These are phyloP conservation scores for Aplidium turbinatum DNA, from an alignment of 23 tunicate genomes.

Conservation along the genomic window DNA sequence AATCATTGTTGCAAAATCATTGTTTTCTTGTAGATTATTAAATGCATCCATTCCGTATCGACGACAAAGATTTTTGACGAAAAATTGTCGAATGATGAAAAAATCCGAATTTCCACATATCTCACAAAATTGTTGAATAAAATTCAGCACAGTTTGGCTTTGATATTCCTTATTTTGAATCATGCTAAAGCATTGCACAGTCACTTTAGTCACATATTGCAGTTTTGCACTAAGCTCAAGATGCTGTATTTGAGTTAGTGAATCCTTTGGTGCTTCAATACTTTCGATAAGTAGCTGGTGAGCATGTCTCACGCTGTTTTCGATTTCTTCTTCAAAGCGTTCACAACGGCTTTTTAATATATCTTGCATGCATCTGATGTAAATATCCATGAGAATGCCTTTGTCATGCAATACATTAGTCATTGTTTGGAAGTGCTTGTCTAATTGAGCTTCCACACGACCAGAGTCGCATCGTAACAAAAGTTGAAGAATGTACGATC, in stretches of 20 bases:
- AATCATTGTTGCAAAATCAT: neutral
- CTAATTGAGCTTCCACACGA: slow-evolving; percentile 5
- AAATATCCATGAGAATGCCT: slow-evolving; percentile 26
- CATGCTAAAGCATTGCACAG: slow-evolving; percentile 5
- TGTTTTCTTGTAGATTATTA: slow-evolving; percentile 8
- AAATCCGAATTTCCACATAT: neutral
- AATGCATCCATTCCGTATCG: slow-evolving; percentile 22
- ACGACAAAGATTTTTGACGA: slow-evolving; percentile 30
- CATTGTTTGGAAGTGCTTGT: slow-evolving; percentile 24
- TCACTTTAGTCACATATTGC: slow-evolving; percentile 11
- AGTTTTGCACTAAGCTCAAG: slow-evolving; percentile 28
- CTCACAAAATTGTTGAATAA: neutral
- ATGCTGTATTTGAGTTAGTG: slow-evolving; percentile 13
- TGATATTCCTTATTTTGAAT: neutral
- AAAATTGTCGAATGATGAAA: slow-evolving; percentile 10
- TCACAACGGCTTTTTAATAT: slow-evolving; percentile 6
- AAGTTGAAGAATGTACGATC: slow-evolving; percentile 40
- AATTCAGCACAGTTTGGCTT: neutral
- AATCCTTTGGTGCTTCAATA: too few species aligned
- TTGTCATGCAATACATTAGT: slow-evolving; percentile 18
- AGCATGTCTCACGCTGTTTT: too few species aligned
- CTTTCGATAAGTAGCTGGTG: too few species aligned
- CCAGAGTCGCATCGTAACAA: slow-evolving; percentile 18
- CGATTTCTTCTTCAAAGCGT: too few species aligned
- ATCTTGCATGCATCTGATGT: slow-evolving; percentile 39